These are phyloP conservation scores for Calliphora vomitoria DNA, from an alignment of 2,888 invertebrate genomes.

Conservation along the genomic window DNA sequence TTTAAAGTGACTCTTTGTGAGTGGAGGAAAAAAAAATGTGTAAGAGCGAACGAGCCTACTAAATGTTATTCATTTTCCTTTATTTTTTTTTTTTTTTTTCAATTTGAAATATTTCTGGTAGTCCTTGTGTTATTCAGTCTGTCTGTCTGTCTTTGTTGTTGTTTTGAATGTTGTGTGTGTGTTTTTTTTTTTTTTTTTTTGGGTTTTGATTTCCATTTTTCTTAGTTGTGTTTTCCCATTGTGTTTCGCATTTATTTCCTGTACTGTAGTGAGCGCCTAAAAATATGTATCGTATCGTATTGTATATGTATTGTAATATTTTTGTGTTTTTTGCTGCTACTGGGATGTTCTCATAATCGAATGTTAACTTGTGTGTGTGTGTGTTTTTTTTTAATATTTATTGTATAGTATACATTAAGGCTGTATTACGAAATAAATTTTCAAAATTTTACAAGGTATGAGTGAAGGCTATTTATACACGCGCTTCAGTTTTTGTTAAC, in stretches of 20 bases:
- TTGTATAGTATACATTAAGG: slow-evolving; percentile 55
- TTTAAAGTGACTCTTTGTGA: slow-evolving; percentile 20
- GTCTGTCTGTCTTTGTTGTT: background rate
- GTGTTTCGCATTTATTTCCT: background rate
- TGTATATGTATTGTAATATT: background rate
- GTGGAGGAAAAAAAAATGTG: background rate
- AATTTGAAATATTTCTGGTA: background rate
- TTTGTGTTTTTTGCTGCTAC: background rate
- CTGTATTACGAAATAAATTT: slow-evolving; percentile 23
- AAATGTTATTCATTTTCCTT: background rate
- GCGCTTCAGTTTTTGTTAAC: slow-evolving; percentile 22
- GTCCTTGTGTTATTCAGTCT: background rate
- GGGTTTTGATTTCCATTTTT: slow-evolving; percentile 42
- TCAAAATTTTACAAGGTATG: slow-evolving; percentile 21
- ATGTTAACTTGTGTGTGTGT: slow-evolving; percentile 35
- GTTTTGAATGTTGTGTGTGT: background rate
- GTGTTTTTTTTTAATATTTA: background rate
- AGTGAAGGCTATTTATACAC: slow-evolving; percentile 50
- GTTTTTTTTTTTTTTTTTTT: slow-evolving; percentile 5
- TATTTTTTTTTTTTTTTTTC: background rate
- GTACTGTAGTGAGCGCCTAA: slow-evolving; percentile 13
- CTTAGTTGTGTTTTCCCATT: background rate
- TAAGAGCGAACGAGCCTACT: background rate
- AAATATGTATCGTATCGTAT: slow-evolving; percentile 11
- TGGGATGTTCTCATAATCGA: slow-evolving; percentile 30